These are phyloP conservation scores for Macropus fuliginosus DNA, from an alignment of 2,797 vertebrate genomes.

Conservation along the genomic window DNA sequence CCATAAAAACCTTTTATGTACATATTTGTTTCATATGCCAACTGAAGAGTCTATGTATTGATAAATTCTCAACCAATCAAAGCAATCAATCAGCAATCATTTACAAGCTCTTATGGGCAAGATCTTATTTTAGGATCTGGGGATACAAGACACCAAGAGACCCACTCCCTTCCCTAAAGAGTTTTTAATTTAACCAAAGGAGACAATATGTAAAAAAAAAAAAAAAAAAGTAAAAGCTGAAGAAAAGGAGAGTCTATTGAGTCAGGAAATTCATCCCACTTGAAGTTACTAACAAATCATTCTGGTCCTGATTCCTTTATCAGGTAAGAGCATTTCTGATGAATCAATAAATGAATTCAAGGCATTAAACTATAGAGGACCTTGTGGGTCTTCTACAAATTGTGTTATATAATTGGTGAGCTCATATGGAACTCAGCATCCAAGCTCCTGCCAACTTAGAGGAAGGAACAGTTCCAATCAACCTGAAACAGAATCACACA, in stretches of 20 bases:
- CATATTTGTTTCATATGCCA: neutral
- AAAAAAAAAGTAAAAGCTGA: neutral
- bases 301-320: neutral
- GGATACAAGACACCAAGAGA: neutral
- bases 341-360: neutral
- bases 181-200: neutral
- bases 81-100: neutral
- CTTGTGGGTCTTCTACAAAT: constrained; percentile 15
- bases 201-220: neutral
- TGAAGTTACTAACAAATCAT: neutral
- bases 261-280: neutral
- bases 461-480: neutral
- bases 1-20: neutral
- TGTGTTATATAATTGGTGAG: neutral
- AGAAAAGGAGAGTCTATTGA: neutral
- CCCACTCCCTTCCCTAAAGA: neutral
- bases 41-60: neutral
- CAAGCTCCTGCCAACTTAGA: neutral
- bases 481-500: neutral
- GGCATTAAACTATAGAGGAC: neutral
- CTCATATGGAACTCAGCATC: neutral
- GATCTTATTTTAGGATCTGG: neutral
- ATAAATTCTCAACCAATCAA: neutral
- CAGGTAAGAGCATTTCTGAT: neutral
- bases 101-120: neutral